A percentile compares a stretch with the other conserved stretches of the same genome.
These are phyloP conservation scores for Carcharodon carcharias DNA, from an alignment of 2,797 vertebrate species.

Conservation along the genomic window DNA sequence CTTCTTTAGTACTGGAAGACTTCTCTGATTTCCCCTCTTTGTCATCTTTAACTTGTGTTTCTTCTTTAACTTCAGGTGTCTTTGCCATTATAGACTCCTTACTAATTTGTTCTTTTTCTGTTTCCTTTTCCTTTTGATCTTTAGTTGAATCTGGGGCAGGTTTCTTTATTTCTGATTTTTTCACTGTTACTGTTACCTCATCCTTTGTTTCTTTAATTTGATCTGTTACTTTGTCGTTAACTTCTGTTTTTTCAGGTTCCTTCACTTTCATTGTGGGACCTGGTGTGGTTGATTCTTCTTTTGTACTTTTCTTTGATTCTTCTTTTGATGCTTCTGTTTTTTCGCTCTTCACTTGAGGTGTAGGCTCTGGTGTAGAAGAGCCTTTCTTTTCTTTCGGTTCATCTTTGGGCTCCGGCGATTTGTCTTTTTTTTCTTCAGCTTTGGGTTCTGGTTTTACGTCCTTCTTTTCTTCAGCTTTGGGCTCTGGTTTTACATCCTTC, in stretches of 20 bases:
- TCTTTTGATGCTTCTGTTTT: conserved; percentile 49
- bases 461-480: conserved; percentile 45
- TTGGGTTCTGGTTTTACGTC: conserved; percentile 40
- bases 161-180: conserved; percentile 49
- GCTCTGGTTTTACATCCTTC: conserved; percentile 47
- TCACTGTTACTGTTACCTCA: conserved; percentile 41
- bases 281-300: conserved; percentile 47
- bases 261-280: conserved; percentile 40
- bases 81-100: conserved; percentile 40
- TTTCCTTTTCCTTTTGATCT: conserved; percentile 44
- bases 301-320: conserved; percentile 46
- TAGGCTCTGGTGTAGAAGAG: conserved; percentile 36
- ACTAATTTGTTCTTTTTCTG: conserved; percentile 38
- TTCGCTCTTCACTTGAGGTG: conserved; percentile 47
- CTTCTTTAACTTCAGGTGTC: conserved; percentile 40
- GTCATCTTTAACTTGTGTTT: conserved; percentile 48
- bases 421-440: conserved; percentile 37
- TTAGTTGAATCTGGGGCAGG: conserved; percentile 48
- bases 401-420: not conserved
- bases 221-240: conserved; percentile 43
- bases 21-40: conserved; percentile 64
- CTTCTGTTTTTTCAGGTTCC: conserved; percentile 49
- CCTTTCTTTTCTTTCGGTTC: not conserved
- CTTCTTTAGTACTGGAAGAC: conserved; percentile 67
- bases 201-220: conserved; percentile 22